Evolutionary conservation across 2,113 vertebrate genomes (phyloP).

Genomic region (Nycticryphes semicollaris): DNA sequence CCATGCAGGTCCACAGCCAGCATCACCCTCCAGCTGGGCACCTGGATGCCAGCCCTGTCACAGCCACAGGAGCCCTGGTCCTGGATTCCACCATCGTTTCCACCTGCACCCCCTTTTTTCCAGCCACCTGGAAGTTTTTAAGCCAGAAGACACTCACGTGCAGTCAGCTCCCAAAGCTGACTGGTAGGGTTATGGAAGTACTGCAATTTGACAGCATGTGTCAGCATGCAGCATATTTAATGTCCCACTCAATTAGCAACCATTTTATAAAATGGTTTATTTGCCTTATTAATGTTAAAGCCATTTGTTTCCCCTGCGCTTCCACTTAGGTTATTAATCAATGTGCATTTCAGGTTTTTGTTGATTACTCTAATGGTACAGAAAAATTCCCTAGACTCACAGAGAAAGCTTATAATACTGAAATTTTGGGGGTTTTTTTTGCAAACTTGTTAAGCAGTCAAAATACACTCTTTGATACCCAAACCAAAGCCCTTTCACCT

Average conservation of each 20-base stretch:
- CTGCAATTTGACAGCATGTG: not conserved
- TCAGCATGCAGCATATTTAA: not conserved
- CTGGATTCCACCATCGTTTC: not conserved
- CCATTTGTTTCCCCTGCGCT: not conserved
- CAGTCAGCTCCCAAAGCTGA: not conserved
- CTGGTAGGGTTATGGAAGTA: not conserved
- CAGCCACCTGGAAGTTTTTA: not conserved
- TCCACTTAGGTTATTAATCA: slow-evolving; percentile 55
- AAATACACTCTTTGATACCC: slow-evolving; percentile 53
- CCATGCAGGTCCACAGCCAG: not conserved
- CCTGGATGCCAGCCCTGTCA: not conserved
- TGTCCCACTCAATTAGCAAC: slow-evolving; percentile 34
- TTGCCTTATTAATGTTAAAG: slow-evolving; percentile 57
- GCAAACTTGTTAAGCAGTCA: slow-evolving; percentile 11
- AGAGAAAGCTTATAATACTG: not conserved
- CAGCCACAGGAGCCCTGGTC: not conserved
- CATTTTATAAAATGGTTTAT: slow-evolving; percentile 14
- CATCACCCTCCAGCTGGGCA: not conserved
- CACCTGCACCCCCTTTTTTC: not conserved
- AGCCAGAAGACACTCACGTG: not conserved
- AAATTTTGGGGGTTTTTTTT: not conserved
- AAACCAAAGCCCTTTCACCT: slow-evolving; percentile 49
- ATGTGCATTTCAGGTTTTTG: not conserved
- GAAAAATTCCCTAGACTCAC: slow-evolving; percentile 8
- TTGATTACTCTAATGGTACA: slow-evolving; percentile 8